These are phyloP conservation scores for Myoxocephalus aenaeus DNA, from an alignment of 2,797 vertebrate genomes.

Conservation along the genomic window DNA sequence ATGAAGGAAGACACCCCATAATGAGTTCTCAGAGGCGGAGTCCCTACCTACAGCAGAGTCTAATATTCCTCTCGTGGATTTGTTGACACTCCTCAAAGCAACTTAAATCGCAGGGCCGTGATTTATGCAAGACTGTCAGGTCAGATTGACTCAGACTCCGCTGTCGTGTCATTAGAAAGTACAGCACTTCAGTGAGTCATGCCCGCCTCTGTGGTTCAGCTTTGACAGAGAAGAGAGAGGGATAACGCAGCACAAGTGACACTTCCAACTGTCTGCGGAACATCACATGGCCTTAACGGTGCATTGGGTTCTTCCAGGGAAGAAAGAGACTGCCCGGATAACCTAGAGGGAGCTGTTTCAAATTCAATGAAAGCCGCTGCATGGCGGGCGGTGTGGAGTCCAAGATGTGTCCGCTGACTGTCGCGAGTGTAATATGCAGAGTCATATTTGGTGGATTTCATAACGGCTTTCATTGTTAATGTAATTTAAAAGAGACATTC, in stretches of 20 bases:
- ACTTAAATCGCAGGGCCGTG: slow-evolving; percentile 78
- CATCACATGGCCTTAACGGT: slow-evolving; percentile 68
- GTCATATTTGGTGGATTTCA: slow-evolving; percentile 37
- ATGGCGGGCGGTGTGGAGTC: slow-evolving; percentile 30
- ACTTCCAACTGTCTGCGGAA: slow-evolving; percentile 75
- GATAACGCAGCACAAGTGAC: slow-evolving; percentile 72
- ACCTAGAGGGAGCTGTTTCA: slow-evolving; percentile 66
- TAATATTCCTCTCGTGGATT: slow-evolving; percentile 78
- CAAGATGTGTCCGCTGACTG: slow-evolving; percentile 56
- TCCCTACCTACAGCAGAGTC: slow-evolving; percentile 71
- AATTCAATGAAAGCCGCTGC: slow-evolving; percentile 55
- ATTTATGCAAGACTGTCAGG: slow-evolving; percentile 83
- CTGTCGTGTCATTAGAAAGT: slow-evolving; percentile 79
- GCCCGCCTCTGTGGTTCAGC: slow-evolving; percentile 72
- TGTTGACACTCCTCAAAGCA: slow-evolving; percentile 80
- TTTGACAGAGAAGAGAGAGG: slow-evolving; percentile 71
- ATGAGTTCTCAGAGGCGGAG: slow-evolving; percentile 75
- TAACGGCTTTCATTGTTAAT: slow-evolving; percentile 29
- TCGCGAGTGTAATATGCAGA: slow-evolving; percentile 48
- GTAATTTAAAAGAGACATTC: not conserved
- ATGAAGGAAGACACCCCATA: slow-evolving; percentile 73
- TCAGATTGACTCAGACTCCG: slow-evolving; percentile 79
- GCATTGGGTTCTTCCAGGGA: slow-evolving; percentile 56
- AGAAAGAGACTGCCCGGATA: slow-evolving; percentile 50
- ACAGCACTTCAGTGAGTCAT: slow-evolving; percentile 79